These are phyloP conservation scores for Tinea trinotella DNA, from an alignment of 2,888 invertebrate species.

Conservation along the genomic window DNA sequence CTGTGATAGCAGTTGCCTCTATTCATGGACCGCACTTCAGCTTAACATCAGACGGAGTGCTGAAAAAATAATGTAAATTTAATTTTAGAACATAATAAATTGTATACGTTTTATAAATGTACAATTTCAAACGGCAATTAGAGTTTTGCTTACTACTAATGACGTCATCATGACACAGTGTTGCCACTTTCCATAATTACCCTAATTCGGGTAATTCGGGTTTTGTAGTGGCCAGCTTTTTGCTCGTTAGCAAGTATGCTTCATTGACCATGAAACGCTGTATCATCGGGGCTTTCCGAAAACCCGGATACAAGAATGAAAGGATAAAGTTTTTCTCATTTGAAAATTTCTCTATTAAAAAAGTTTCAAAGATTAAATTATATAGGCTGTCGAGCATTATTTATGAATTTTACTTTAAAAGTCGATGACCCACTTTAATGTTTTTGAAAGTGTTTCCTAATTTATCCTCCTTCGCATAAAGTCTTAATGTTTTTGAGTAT, in stretches of 20 bases:
- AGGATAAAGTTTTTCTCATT: slow-evolving; percentile 1
- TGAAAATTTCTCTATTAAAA: slow-evolving; percentile 15
- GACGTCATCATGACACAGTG: slow-evolving; percentile 64
- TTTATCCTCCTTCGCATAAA: slow-evolving; percentile 8
- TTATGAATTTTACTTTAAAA: slow-evolving; percentile 13
- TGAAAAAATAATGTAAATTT: no score
- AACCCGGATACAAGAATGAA: background rate
- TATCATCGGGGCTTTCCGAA: slow-evolving; percentile 7
- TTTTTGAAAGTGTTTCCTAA: slow-evolving; percentile 7
- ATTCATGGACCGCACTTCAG: no score
- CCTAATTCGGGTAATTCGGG: slow-evolving; percentile 62
- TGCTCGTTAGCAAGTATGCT: slow-evolving; percentile 46
- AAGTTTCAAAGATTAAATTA: slow-evolving; percentile 13
- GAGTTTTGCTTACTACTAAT: slow-evolving; percentile 61
- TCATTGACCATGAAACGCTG: slow-evolving; percentile 12
- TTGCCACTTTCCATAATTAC: slow-evolving; percentile 56
- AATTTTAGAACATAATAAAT: no score
- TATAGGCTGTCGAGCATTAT: background rate
- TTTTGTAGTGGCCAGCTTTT: slow-evolving; percentile 48
- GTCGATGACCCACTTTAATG: slow-evolving; percentile 14
- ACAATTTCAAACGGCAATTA: slow-evolving; percentile 23
- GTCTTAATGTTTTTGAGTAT: background rate
- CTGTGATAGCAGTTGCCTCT: no score
- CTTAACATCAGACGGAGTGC: no score
- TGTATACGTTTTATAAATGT: no score